Percentiles rank a stretch among this genome's conserved stretches.
phyloP scores from a whole-genome alignment of 2,888 invertebrate species.

The Drosophila pegasa region DNA sequence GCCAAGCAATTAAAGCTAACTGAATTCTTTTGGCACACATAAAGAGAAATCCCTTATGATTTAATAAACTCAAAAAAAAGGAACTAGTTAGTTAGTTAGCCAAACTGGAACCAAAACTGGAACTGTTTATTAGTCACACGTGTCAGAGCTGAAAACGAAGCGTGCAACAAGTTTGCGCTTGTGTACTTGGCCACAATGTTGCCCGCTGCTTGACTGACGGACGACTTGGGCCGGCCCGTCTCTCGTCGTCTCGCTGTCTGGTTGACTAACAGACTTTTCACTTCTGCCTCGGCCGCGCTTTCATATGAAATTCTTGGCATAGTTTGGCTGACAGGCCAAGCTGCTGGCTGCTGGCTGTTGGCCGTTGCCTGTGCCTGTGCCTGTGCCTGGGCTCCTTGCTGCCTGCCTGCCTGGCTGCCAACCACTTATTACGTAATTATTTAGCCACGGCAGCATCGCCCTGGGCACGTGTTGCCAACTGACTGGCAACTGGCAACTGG shows the following conservation, averaged over 20 bases:
- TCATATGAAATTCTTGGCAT: constrained; percentile 73
- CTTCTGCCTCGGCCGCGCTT: constrained; percentile 55
- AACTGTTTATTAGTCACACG: constrained; percentile 60
- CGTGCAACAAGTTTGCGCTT: constrained; percentile 54
- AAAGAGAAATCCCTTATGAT: constrained; percentile 8
- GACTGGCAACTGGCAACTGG: constrained; percentile 51
- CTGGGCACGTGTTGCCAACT: constrained; percentile 67
- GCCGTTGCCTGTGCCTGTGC: constrained; percentile 24
- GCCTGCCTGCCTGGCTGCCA: constrained; percentile 59
- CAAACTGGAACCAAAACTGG: constrained; percentile 25
- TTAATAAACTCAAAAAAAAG: constrained; percentile 4
- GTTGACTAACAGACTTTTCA: constrained; percentile 58
- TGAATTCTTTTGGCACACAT: neutral
- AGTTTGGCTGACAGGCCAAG: constrained; percentile 68
- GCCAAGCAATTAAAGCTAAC: neutral
- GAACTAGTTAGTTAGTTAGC: constrained; percentile 41
- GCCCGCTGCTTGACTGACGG: constrained; percentile 11
- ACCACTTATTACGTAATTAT: constrained; percentile 83
- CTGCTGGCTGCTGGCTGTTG: constrained; percentile 22
- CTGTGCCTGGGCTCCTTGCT: constrained; percentile 38
- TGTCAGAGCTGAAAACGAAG: constrained; percentile 51
- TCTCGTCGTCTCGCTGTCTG: constrained; percentile 25
- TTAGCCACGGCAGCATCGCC: constrained; percentile 76
- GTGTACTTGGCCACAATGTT: constrained; percentile 37
- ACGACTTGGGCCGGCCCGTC: constrained; percentile 6